A percentile compares a stretch with the other conserved stretches of the same genome.
Conservation (phyloP, 2,113 vertebrate species). For the Hyla sarda region DNA sequence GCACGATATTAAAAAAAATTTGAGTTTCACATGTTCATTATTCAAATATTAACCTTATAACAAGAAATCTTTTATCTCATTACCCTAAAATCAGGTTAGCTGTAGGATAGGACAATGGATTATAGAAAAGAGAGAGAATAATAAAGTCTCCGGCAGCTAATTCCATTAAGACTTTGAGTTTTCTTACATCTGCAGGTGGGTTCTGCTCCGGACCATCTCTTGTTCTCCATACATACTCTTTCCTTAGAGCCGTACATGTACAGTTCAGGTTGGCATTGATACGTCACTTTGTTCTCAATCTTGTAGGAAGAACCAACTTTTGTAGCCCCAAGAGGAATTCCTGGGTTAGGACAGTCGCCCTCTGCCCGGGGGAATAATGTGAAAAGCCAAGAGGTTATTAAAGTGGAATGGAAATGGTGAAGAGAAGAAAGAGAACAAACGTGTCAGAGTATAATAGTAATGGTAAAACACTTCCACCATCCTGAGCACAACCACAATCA, state of each 20-base stretch:
- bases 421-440: not conserved
- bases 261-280: not conserved
- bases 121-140: not conserved
- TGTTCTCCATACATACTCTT: constrained; percentile 35
- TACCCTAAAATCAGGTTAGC: not conserved
- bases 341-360: constrained; percentile 48
- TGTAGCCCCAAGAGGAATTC: constrained; percentile 22
- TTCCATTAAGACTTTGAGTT: no score
- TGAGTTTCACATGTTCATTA: no score
- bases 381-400: not conserved
- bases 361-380: not conserved
- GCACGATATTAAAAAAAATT: no score
- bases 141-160: not conserved
- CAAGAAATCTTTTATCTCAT: not conserved
- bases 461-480: no score
- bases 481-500: no score
- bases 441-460: not conserved
- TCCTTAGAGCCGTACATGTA: constrained; percentile 42
- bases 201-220: constrained; percentile 42
- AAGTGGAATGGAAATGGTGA: not conserved
- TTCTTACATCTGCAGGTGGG: constrained; percentile 49
- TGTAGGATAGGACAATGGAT: not conserved
- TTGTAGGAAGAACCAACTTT: constrained; percentile 32
- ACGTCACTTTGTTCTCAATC: constrained; percentile 9
- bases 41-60: no score